Evolutionary conservation across 2,797 vertebrate genomes (phyloP).

Genomic region (Philypnodon macrostomus): DNA sequence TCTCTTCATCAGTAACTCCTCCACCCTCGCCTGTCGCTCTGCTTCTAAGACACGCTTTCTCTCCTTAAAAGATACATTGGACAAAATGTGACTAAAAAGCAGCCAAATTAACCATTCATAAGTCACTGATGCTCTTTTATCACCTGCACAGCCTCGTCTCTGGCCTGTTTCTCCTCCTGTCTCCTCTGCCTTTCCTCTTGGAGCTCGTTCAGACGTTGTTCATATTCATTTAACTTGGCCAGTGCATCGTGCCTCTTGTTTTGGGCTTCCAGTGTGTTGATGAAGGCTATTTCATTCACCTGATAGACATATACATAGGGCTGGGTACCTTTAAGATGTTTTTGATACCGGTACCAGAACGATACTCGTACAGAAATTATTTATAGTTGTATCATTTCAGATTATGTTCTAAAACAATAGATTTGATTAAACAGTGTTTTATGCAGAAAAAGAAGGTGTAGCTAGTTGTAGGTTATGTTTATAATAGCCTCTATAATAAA

Average conservation of each 20-base stretch:
- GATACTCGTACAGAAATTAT: too few species aligned
- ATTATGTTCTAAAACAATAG: too few species aligned
- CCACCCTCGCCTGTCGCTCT: slow-evolving; percentile 93
- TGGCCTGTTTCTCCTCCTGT: slow-evolving; percentile 96
- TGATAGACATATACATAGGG: slow-evolving; percentile 45
- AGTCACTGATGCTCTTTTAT: neutral
- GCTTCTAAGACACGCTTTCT: slow-evolving; percentile 93
- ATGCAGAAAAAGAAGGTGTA: too few species aligned
- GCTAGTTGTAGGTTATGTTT: too few species aligned
- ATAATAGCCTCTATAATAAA: too few species aligned
- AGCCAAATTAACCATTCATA: neutral
- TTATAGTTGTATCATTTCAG: too few species aligned
- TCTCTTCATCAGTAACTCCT: slow-evolving; percentile 89
- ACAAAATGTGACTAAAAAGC: neutral
- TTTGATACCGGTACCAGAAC: too few species aligned
- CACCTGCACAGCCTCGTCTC: slow-evolving; percentile 98
- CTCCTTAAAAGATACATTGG: slow-evolving; percentile 76
- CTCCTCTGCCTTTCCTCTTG: slow-evolving; percentile 93
- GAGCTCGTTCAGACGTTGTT: slow-evolving; percentile 93
- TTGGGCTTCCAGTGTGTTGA: slow-evolving; percentile 97
- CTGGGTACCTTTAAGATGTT: neutral
- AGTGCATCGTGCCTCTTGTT: slow-evolving; percentile 96
- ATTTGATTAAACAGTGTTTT: too few species aligned
- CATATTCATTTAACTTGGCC: slow-evolving; percentile 95
- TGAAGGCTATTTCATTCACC: slow-evolving; percentile 99